These are phyloP conservation scores for Periophthalmodon schlosseri DNA, from an alignment of 2,113 vertebrate species.

Conservation along the genomic window DNA sequence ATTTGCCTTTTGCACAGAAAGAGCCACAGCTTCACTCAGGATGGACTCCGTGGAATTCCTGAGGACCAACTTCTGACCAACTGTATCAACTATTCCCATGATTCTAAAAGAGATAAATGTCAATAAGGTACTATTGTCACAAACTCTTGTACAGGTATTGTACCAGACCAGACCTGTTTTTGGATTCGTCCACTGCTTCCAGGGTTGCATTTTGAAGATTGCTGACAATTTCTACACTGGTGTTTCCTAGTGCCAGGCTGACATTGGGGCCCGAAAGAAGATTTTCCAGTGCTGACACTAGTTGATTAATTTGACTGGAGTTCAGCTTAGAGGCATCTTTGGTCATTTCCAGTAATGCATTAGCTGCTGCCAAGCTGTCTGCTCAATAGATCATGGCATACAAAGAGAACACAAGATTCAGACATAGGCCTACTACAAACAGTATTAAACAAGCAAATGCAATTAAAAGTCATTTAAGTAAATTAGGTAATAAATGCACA, in stretches of 20 bases:
- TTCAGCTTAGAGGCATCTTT: conserved; percentile 58
- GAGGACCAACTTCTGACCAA: conserved; percentile 87
- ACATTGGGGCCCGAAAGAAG: conserved; percentile 76
- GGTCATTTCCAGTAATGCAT: conserved; percentile 51
- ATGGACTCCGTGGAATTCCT: conserved; percentile 65
- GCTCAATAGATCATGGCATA: conserved; percentile 14
- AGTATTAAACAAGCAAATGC: background rate
- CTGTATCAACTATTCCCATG: conserved; percentile 85
- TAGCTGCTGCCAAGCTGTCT: conserved; percentile 32
- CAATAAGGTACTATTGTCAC: background rate
- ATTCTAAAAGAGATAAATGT: conserved; percentile 74
- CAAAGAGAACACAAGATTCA: background rate
- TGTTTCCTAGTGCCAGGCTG: conserved; percentile 70
- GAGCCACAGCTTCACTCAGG: conserved; percentile 80
- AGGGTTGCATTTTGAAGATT: conserved; percentile 78
- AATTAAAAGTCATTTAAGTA: background rate
- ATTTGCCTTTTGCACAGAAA: conserved; percentile 83
- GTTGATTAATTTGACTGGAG: conserved; percentile 74
- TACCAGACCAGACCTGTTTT: conserved; percentile 78
- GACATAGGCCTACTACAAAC: background rate
- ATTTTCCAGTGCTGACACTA: conserved; percentile 81
- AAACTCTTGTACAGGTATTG: background rate
- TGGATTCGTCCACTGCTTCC: conserved; percentile 69
- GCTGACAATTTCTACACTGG: conserved; percentile 82
- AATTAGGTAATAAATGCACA: background rate